These are phyloP conservation scores for Coranthus polyacanthus DNA, from an alignment of 2,797 vertebrate genomes.

Conservation along the genomic window DNA sequence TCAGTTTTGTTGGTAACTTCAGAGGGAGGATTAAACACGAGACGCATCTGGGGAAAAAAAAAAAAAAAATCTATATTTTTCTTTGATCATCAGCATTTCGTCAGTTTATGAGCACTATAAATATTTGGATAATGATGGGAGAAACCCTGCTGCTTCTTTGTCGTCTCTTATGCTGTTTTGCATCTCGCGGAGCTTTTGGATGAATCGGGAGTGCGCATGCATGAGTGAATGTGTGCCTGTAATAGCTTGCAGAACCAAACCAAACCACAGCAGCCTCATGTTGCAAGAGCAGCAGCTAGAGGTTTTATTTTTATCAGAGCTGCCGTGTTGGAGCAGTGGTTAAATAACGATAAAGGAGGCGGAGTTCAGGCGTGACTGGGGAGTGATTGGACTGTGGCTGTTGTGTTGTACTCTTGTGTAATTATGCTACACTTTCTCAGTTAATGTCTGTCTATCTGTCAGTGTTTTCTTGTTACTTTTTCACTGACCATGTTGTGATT, in stretches of 20 bases:
- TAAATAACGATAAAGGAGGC: conserved; percentile 42
- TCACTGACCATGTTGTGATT: not conserved
- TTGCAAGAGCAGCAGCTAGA: conserved; percentile 39
- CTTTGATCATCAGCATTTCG: not conserved
- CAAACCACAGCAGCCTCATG: conserved; percentile 12
- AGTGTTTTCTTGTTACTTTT: conserved; percentile 12
- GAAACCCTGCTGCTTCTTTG: conserved; percentile 4
- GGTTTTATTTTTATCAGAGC: conserved; percentile 39
- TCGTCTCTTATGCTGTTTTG: not conserved
- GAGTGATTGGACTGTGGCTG: conserved; percentile 23
- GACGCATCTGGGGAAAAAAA: conserved; percentile 46
- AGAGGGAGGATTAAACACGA: conserved; percentile 3
- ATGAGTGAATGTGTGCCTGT: not conserved
- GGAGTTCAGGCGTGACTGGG: conserved; percentile 22
- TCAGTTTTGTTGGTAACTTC: not conserved
- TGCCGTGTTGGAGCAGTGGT: conserved; percentile 34
- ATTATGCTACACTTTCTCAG: not conserved
- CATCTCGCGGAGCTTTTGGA: not conserved
- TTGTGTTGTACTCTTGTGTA: conserved; percentile 15
- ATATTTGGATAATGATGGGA: not conserved
- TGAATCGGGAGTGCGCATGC: not conserved
- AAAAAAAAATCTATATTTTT: conserved; percentile 7
- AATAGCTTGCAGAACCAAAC: conserved; percentile 18
- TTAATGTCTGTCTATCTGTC: conserved; percentile 3
- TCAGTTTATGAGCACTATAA: conserved; percentile 18